Percentiles rank a stretch among this genome's conserved stretches.
Conservation (phyloP, 2,797 vertebrate species). For the Cynopterus sphinx region DNA sequence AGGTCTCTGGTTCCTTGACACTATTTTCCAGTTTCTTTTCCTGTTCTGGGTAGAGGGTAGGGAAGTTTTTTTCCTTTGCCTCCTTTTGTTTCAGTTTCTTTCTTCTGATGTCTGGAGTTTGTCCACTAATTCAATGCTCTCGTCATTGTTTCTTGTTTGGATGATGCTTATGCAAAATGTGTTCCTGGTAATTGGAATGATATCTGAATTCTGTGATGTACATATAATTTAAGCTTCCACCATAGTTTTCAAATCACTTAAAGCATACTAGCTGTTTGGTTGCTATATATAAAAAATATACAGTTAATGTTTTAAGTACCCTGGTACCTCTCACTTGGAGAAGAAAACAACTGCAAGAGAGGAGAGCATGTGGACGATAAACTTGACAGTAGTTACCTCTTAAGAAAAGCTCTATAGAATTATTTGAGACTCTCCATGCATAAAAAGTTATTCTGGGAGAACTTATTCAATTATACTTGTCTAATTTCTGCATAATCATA, state of each 20-base stretch:
- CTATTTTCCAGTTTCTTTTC: not conserved
- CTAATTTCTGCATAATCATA: not conserved
- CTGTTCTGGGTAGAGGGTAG: not conserved
- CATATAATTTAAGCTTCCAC: not conserved
- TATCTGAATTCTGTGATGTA: not conserved
- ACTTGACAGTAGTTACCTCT: not conserved
- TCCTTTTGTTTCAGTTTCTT: not conserved
- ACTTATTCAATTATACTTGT: not conserved
- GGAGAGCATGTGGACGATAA: not conserved
- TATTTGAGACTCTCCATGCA: not conserved
- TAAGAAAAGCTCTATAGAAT: not conserved
- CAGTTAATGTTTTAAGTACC: not conserved
- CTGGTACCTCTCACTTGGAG: not conserved
- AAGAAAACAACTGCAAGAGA: not conserved
- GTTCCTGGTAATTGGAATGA: not conserved
- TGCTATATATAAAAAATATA: not conserved
- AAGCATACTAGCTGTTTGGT: not conserved
- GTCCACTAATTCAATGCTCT: not conserved
- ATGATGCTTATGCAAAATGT: not conserved
- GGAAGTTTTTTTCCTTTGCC: not conserved
- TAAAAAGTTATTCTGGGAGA: not conserved
- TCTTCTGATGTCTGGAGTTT: not conserved
- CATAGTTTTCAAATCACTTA: not conserved
- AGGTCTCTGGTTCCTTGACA: not conserved
- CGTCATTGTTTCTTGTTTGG: not conserved